Conservation (phyloP, 2,797 vertebrate genomes). For the Leptoclinus maculatus region DNA sequence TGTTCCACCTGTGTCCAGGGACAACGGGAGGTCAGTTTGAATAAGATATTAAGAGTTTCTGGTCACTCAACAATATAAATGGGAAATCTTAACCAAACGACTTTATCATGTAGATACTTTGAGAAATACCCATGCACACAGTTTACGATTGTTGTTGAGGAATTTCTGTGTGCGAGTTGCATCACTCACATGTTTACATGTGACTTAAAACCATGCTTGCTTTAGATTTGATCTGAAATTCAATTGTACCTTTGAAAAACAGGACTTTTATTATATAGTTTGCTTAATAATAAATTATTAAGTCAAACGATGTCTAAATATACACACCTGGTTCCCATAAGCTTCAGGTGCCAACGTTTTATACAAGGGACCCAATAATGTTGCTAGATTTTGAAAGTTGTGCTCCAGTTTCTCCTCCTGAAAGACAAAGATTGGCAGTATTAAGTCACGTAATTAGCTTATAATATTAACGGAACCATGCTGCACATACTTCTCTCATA, state of each 20-base stretch:
- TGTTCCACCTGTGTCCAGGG: slow-evolving; percentile 89
- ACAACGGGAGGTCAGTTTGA: slow-evolving; percentile 1
- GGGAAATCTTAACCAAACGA: neutral
- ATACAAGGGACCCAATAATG: slow-evolving; percentile 92
- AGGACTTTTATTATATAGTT: neutral
- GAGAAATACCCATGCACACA: neutral
- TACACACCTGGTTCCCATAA: slow-evolving; percentile 93
- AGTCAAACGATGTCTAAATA: slow-evolving; percentile 7
- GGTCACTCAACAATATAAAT: neutral
- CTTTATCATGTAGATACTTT: neutral
- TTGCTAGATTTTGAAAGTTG: slow-evolving; percentile 93
- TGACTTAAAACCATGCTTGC: neutral
- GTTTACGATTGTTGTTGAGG: neutral
- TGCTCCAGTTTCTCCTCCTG: slow-evolving; percentile 96
- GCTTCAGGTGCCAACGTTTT: slow-evolving; percentile 97
- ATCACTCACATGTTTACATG: neutral
- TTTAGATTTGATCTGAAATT: slow-evolving; percentile 18
- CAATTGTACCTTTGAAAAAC: neutral
- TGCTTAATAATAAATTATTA: neutral
- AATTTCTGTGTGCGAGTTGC: neutral
- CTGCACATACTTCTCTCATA: slow-evolving; percentile 89
- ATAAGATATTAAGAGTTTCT: neutral
- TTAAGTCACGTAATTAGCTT: neutral
- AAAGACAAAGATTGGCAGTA: slow-evolving; percentile 31
- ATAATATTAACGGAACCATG: neutral